Base-by-base conservation (phyloP, 2,113 vertebrate species). In the Pavo muticus region DNA sequence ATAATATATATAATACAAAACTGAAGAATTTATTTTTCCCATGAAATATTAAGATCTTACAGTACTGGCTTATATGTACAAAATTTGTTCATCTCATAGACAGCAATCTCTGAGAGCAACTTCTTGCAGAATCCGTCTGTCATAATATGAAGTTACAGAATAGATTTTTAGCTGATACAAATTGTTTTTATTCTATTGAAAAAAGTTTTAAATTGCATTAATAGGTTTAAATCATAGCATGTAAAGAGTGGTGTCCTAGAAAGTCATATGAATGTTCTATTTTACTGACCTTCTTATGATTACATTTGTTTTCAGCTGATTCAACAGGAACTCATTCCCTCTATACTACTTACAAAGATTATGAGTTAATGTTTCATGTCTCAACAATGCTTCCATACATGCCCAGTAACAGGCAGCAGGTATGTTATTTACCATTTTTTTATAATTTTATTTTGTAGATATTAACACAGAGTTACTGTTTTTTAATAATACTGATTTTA, bases 341-440 rank as follows among this genome's bases (percentile, higher is more conserved):
- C 60, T 99, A 99, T 94, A 99, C 99, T 30, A 99, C 99, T 25
- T 99, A 99, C 81, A 99, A 99, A 95, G 99, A 99, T 97, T 99
- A 99, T 24, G 99, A 99, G 91, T 98, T 99, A 97, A 99, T 99
- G 99, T 99, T 99, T 96, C 99, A 99, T 11, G 99, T 99, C 70
- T 99, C 99, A 65, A 99, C 99, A 61, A 98, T 99, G 97, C 99
- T 99, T 81, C 99, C 99, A 56, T 99, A 99, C 95, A 99, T 99
- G 54, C 99, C 99, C 59, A 99, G 98, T 97, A 99, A 99, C 96
- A 98, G 98, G 87, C 99, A 99, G 96, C 99, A 99, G 99, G 99
- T 99, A 97, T 80, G 98, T 57, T 32, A 47, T 50, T 89, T 59
- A 24, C 63, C 25, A 19, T 59, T 90, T 87, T 93, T 13, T 24